A percentile compares a stretch with the other conserved stretches of the same genome.
Conservation (phyloP, 2,797 vertebrate species). For the Clamator glandarius region DNA sequence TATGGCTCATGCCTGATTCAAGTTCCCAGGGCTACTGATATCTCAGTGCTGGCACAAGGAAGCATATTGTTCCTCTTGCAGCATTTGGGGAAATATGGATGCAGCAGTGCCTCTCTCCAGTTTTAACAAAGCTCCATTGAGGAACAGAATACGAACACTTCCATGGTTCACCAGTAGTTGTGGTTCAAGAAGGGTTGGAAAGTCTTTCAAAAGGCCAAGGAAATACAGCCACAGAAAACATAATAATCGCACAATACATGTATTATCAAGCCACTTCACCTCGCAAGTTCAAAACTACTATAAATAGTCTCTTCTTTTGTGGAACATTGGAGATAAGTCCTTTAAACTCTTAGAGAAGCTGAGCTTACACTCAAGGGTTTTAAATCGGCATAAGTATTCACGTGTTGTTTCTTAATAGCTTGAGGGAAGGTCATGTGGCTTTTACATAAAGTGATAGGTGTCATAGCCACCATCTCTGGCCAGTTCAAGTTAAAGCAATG, state of each 20-base stretch:
- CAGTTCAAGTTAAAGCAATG: neutral
- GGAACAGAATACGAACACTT: neutral
- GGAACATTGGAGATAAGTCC: neutral
- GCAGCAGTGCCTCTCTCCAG: neutral
- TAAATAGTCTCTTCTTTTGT: neutral
- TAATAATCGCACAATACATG: neutral
- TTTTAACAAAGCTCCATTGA: constrained; percentile 40
- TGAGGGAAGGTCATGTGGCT: neutral
- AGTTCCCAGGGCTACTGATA: neutral
- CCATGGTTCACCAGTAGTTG: neutral
- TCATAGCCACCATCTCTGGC: neutral
- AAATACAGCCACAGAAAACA: neutral
- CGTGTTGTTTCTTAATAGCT: neutral
- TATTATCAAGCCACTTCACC: neutral
- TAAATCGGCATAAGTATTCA: neutral
- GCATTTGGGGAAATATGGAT: neutral
- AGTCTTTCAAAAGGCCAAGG: constrained; percentile 11
- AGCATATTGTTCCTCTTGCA: neutral
- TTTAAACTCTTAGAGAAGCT: neutral
- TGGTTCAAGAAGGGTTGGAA: constrained; percentile 20
- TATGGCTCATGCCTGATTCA: neutral
- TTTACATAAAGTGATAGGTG: neutral
- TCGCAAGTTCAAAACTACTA: neutral
- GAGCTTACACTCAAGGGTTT: neutral
- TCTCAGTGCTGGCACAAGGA: neutral